These are phyloP conservation scores for Caenorhabditis angaria DNA, from an alignment of 2,888 invertebrate species.

Conservation along the genomic window DNA sequence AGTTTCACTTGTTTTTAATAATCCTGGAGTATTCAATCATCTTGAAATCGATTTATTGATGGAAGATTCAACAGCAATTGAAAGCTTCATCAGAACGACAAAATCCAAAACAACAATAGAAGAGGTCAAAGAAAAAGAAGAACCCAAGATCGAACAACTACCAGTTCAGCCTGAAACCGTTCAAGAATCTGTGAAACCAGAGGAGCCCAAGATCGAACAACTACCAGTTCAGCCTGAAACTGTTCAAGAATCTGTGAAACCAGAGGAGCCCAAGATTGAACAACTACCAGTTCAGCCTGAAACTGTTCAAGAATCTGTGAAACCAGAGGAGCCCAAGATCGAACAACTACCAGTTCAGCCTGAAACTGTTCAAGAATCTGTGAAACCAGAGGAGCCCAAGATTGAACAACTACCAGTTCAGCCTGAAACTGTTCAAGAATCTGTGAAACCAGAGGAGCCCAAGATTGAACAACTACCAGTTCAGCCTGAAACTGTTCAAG, in stretches of 20 bases:
- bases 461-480: constrained; percentile 17
- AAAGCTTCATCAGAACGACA: no score
- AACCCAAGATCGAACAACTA: background rate
- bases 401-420: background rate
- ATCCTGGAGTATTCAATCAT: background rate
- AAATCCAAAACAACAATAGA: background rate
- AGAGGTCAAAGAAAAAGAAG: background rate
- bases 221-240: background rate
- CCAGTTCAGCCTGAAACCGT: background rate
- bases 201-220: background rate
- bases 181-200: constrained; percentile 33
- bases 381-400: constrained; percentile 1
- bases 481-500: constrained; percentile 12
- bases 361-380: background rate
- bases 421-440: constrained; percentile 11
- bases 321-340: constrained; percentile 7
- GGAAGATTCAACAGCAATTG: background rate
- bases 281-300: background rate
- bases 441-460: constrained; percentile 5
- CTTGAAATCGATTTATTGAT: background rate
- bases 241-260: background rate
- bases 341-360: constrained; percentile 11
- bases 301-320: background rate
- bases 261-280: background rate
- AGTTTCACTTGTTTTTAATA: background rate